Conservation (phyloP, 2,797 vertebrate genomes). For the Acridotheres tristis region DNA sequence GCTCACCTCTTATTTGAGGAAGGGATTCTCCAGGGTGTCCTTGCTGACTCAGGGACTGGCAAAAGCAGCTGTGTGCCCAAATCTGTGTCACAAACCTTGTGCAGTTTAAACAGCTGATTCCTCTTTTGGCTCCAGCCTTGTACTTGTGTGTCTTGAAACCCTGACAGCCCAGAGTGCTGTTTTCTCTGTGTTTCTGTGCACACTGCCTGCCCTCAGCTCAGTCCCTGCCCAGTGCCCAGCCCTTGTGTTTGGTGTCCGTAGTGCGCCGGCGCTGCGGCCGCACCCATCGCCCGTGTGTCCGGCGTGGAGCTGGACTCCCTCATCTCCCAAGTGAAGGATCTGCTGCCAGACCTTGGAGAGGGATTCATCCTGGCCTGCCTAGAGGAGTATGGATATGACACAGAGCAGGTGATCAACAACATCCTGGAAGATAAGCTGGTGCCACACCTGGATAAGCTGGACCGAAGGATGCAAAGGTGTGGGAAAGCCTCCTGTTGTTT, state of each 20-base stretch:
- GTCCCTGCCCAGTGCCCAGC: background rate
- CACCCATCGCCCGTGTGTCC: conserved; percentile 61
- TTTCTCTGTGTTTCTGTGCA: background rate
- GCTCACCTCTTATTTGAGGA: background rate
- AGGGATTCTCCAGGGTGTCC: background rate
- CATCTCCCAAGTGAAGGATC: conserved; percentile 88
- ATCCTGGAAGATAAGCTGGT: conserved; percentile 88
- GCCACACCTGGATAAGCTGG: conserved; percentile 81
- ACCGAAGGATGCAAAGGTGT: conserved; percentile 86
- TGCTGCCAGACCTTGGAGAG: conserved; percentile 91
- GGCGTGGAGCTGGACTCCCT: conserved; percentile 90
- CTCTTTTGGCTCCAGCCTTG: background rate
- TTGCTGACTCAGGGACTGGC: background rate
- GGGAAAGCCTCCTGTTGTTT: background rate
- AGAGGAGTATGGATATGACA: conserved; percentile 83
- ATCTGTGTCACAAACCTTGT: background rate
- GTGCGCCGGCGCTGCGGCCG: conserved; percentile 70
- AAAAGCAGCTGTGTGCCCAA: background rate
- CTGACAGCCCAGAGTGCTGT: background rate
- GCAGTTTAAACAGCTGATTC: background rate
- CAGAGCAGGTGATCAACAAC: conserved; percentile 94
- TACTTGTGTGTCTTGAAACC: background rate
- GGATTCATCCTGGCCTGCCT: conserved; percentile 94
- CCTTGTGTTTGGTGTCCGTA: background rate
- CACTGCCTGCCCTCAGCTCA: background rate